Evolutionary conservation across 1,140 invertebrate genomes (phyloP).

Genomic region (Dreissena rostriformis): DNA sequence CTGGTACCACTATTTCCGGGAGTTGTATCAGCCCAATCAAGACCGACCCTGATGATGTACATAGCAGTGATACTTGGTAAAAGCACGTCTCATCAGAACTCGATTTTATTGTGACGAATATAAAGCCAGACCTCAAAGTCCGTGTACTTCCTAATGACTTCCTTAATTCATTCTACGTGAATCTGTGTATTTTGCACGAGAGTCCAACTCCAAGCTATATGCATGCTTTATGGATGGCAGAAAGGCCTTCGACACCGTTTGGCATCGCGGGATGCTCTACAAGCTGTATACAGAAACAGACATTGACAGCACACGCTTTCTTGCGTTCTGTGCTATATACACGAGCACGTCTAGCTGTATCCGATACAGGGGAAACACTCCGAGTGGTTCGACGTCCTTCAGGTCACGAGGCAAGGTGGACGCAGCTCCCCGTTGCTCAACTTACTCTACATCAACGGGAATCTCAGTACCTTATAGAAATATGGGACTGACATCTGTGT

Average conservation of each 20-base stretch:
- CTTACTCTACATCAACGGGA: constrained; percentile 11
- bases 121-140: neutral
- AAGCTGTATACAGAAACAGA: constrained; percentile 7
- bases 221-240: constrained; percentile 19
- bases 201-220: constrained; percentile 11
- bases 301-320: constrained; percentile 6
- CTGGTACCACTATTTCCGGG: constrained; percentile 15
- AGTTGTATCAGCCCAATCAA: neutral
- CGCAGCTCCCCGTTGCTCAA: constrained; percentile 10
- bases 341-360: neutral
- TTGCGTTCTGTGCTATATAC: neutral
- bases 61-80: neutral
- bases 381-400: neutral
- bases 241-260: constrained; percentile 23
- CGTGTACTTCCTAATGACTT: neutral
- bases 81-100: neutral
- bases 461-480: neutral
- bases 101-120: neutral
- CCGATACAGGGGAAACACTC: neutral
- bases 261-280: constrained; percentile 16
- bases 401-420: constrained; percentile 21
- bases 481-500: neutral
- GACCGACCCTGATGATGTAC: neutral
- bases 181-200: neutral
- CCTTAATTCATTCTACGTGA: neutral